Evolutionary conservation across 2,888 invertebrate species (phyloP).

Genomic region (Polyploca ridens): DNA sequence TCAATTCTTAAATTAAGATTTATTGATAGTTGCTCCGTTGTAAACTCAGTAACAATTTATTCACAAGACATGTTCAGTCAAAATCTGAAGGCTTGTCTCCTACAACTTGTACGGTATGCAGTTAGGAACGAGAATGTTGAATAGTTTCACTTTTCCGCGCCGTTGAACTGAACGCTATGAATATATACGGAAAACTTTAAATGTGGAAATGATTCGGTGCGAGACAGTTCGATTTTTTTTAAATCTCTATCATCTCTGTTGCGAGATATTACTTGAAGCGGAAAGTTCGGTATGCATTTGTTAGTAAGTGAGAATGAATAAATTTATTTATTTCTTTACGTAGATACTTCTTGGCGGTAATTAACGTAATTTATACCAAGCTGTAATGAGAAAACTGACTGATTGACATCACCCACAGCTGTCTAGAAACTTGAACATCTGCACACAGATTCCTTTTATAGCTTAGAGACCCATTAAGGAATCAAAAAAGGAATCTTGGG

Average conservation of each 20-base stretch:
- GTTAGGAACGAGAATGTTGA: slow-evolving; percentile 56
- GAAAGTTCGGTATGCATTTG: background rate
- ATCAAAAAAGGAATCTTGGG: too few species aligned
- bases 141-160: slow-evolving; percentile 81
- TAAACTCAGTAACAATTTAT: too few species aligned
- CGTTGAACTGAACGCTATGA: slow-evolving; percentile 71
- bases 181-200: slow-evolving; percentile 72
- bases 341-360: too few species aligned
- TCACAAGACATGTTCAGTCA: slow-evolving; percentile 2
- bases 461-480: too few species aligned
- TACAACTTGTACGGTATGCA: slow-evolving; percentile 36
- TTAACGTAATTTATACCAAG: too few species aligned
- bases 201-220: slow-evolving; percentile 67
- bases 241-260: slow-evolving; percentile 23
- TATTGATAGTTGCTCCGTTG: too few species aligned
- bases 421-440: too few species aligned
- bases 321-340: too few species aligned
- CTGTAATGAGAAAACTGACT: too few species aligned
- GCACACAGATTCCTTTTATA: too few species aligned
- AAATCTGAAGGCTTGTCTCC: slow-evolving; percentile 18
- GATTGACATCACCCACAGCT: too few species aligned
- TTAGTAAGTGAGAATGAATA: background rate
- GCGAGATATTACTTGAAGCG: background rate
- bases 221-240: slow-evolving; percentile 46
- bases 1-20: too few species aligned